Base-by-base conservation (phyloP, 1,140 invertebrate species). In the Stegodyphus mimosarum region DNA sequence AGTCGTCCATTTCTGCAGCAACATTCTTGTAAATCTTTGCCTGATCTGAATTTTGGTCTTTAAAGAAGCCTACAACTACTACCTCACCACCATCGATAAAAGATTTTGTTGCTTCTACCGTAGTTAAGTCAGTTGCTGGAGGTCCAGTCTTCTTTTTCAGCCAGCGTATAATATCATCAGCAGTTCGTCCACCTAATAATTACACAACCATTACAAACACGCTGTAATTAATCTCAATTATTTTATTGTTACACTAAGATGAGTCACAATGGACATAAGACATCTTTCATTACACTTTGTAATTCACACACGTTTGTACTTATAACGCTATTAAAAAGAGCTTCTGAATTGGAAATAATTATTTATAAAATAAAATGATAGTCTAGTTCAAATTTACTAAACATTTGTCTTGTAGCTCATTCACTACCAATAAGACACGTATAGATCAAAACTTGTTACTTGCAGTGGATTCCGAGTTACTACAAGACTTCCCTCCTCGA, bases 81-180 rank as follows among this genome's bases (percentile, higher is more conserved):
- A 96, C 95, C 87, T 96, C 93, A 88, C 94, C 93, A 11, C 92
- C 93, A 48, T 95, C 95, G 80, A 95, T 94, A 89, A 99, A 95
- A 72, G 93, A 92, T 90, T 97, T 97, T 53, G 94, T 93, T 87
- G 96, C 95, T 87, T 97, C 96, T 50, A 94, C 94, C 66, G 94
- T 93, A 48, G 92, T 90, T 18, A 99, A 90, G 75, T 94, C 92
- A 17, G 53, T 48, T 49, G 89, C 88, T 71, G 92, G 90, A 76
- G 98, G 97, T 66, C 98, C 98, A 90, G 96, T 98, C 93, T 99
- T 99, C 93, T 99, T 99, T 89, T 94, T 93, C 71, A 99, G 90
- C 98, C 98, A 99, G 85, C 92, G 92, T 76, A 99, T 93, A 89
- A 99, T 99, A 50, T 87, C 88, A 87, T 96, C 95, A 89, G 96